These are phyloP conservation scores for Epizoanthus fatuus DNA, from an alignment of 92 coral and sea anemone species.

Conservation along the genomic window DNA sequence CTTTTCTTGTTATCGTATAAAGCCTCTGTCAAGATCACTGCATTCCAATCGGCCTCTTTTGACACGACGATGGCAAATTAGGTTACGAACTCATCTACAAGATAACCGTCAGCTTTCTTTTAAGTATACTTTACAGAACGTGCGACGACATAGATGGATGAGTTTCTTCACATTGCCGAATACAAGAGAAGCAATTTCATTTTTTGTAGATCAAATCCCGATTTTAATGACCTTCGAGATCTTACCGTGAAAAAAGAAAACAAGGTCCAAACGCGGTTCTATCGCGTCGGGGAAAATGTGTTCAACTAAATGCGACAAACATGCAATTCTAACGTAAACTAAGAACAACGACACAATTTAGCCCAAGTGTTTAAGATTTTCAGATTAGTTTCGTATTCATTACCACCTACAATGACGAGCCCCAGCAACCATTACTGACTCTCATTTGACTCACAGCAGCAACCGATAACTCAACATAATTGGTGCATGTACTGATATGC, in stretches of 20 bases:
- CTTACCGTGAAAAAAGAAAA: constrained; percentile 18
- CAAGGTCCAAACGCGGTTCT: neutral
- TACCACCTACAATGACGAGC: neutral
- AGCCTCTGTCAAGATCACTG: neutral
- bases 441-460: neutral
- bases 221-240: constrained; percentile 15
- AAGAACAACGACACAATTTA: neutral
- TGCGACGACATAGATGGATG: constrained; percentile 57
- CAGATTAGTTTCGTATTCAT: neutral
- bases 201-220: neutral
- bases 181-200: constrained; percentile 17
- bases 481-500: neutral
- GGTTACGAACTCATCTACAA: constrained; percentile 22
- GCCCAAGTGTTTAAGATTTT: neutral
- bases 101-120: constrained; percentile 39
- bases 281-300: neutral
- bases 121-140: constrained; percentile 32
- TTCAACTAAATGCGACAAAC: neutral
- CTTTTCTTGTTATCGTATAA: neutral
- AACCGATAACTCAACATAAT: neutral
- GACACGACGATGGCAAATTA: neutral
- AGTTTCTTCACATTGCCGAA: neutral
- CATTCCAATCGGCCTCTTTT: neutral
- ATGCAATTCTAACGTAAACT: neutral
- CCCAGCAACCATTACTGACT: neutral